Base-by-base conservation (phyloP, 2,113 vertebrate genomes). In the Coryphaenoides rupestris region DNA sequence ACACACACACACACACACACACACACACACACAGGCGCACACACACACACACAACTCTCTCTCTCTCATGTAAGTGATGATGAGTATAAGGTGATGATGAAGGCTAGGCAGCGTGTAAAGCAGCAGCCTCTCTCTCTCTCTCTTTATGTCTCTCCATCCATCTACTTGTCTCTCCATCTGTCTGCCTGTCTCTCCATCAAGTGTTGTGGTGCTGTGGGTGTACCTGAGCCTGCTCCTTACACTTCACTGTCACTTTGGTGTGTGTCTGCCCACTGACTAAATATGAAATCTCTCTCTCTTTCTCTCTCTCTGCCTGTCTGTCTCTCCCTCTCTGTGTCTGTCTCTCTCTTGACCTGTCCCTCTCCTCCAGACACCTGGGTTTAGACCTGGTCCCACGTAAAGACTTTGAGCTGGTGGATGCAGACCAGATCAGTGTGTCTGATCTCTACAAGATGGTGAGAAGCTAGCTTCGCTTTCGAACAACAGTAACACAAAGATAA, bases 401-500 rank as follows among this genome's bases (percentile, higher is more conserved):
- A 74, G 97, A 98, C 80, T 99, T 98, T 82, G 95, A 98, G 85
- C 95, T 94, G 79, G 96, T 97, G 75, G 96, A 99, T 78, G 93
- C 96, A 17, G 96, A 98, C 82, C 93, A 96, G 84, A 96, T 98
- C 71, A 98, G 97, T 57, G 95, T 98, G 65, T 96, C 96, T 17
- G 96, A 99, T 67, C 93, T 99, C 49, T 99, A 99, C 84, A 98
- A 98, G 88, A 98, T 99, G 95, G 97, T 98, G 86, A 92, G 94
- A 78, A 16, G 17, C 23, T 9, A 17, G 10, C 69, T 40, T 40
- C 33, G 13, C 7, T 9, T 40, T 40, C 9, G 1, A n/a, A n/a
- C n/a, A n/a, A n/a, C n/a, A n/a, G n/a, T n/a, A n/a, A n/a, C n/a
- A n/a, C n/a, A n/a, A n/a, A n/a, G n/a, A n/a, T n/a, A n/a, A n/a